phyloP scores from a whole-genome alignment of 2,797 vertebrate species.

The Limosa lapponica region DNA sequence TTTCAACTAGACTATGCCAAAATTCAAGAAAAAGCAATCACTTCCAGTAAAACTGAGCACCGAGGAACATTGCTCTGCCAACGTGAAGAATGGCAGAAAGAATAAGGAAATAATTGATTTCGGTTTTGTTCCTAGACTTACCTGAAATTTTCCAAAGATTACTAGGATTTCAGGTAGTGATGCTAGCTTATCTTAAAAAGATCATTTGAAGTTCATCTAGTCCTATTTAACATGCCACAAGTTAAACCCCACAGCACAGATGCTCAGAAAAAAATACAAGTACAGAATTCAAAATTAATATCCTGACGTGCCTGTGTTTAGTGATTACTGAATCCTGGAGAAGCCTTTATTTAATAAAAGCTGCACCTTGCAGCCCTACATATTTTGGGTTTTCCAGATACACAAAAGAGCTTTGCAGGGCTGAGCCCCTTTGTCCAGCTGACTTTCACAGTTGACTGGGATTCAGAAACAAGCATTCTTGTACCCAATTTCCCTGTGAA shows the following conservation, averaged over 20 bases:
- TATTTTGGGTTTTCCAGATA: neutral
- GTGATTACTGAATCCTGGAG: neutral
- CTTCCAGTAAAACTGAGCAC: neutral
- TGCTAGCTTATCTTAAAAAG: neutral
- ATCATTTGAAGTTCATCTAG: neutral
- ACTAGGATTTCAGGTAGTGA: neutral
- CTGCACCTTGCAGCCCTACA: neutral
- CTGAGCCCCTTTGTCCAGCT: neutral
- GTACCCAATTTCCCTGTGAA: neutral
- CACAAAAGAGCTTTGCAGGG: neutral
- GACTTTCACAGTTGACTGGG: neutral
- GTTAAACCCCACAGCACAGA: neutral
- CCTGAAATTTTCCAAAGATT: neutral
- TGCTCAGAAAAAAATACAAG: neutral
- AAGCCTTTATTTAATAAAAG: neutral
- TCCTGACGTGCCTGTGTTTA: neutral
- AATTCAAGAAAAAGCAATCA: neutral
- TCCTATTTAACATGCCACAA: neutral
- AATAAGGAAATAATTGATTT: neutral
- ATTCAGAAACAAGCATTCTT: neutral
- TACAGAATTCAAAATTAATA: neutral
- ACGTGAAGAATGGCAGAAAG: neutral
- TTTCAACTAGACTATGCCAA: neutral
- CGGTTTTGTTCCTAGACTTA: neutral
- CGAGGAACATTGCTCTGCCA: neutral